Evolutionary conservation across 2,888 invertebrate genomes (phyloP).

Genomic region (Geotrupes spiniger): DNA sequence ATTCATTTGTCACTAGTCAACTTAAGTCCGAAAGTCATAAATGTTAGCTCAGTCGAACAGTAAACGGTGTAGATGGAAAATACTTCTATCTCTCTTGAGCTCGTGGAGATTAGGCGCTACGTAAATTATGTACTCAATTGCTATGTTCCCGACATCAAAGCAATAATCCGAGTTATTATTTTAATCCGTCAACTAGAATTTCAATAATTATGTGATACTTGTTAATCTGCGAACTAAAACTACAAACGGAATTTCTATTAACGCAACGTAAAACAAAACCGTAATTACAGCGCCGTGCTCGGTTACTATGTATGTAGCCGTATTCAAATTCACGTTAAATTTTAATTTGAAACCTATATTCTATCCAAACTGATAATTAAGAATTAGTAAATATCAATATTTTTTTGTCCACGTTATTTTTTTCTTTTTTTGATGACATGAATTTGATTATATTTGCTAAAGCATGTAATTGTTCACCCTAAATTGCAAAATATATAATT

Average conservation of each 20-base stretch:
- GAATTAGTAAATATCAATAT: too few species aligned
- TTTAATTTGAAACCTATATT: too few species aligned
- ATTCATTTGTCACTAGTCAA: constrained; percentile 12
- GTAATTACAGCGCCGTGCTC: too few species aligned
- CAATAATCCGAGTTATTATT: constrained; percentile 5
- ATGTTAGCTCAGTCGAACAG: neutral
- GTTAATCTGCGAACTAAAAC: constrained; percentile 1
- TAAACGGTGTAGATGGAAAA: neutral
- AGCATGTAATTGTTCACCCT: too few species aligned
- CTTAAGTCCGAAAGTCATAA: constrained; percentile 10
- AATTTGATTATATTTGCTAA: too few species aligned
- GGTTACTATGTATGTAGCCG: too few species aligned
- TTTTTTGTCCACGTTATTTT: too few species aligned
- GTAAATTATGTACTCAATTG: constrained; percentile 3
- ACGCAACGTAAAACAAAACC: neutral
- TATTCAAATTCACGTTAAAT: too few species aligned
- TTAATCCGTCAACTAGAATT: constrained; percentile 5
- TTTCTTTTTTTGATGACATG: too few species aligned
- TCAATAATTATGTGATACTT: constrained; percentile 4
- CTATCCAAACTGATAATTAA: too few species aligned
- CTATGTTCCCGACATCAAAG: neutral
- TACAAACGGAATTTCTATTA: neutral
- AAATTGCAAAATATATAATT: too few species aligned
- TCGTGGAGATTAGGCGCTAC: neutral
- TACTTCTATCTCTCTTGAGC: neutral